Evolutionary conservation across 2,113 vertebrate species (phyloP).

Genomic region (Neogale vison): DNA sequence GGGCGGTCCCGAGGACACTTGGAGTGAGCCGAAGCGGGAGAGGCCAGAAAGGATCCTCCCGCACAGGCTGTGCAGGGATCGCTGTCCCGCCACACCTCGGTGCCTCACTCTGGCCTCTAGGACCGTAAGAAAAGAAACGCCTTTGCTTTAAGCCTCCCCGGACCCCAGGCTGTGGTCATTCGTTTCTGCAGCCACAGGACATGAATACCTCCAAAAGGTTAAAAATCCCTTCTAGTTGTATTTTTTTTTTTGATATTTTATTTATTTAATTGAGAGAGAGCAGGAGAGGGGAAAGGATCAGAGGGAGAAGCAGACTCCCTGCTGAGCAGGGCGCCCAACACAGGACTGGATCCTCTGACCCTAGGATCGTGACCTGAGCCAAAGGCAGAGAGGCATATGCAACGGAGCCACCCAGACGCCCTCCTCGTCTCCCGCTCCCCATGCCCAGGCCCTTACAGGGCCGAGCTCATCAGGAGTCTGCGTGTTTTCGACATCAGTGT

Average conservation of each 20-base stretch:
- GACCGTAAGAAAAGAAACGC: accelerated
- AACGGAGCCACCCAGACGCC: too few species aligned
- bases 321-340: too few species aligned
- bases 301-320: too few species aligned
- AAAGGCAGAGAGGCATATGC: too few species aligned
- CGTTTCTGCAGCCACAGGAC: neutral
- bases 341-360: too few species aligned
- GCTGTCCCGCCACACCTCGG: neutral
- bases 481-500: neutral
- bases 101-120: neutral
- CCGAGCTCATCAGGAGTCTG: neutral
- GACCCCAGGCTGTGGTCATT: neutral
- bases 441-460: neutral
- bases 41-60: neutral
- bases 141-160: neutral
- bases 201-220: neutral
- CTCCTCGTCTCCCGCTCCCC: neutral
- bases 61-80: neutral
- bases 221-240: neutral
- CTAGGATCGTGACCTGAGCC: too few species aligned
- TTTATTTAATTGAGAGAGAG: too few species aligned
- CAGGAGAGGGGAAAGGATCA: too few species aligned
- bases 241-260: too few species aligned
- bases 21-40: neutral
- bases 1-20: accelerated